Evolutionary conservation across 2,888 invertebrate genomes (phyloP), one percentile per base, ranked within the genome.

Genomic region (Crematogaster levior): DNA sequence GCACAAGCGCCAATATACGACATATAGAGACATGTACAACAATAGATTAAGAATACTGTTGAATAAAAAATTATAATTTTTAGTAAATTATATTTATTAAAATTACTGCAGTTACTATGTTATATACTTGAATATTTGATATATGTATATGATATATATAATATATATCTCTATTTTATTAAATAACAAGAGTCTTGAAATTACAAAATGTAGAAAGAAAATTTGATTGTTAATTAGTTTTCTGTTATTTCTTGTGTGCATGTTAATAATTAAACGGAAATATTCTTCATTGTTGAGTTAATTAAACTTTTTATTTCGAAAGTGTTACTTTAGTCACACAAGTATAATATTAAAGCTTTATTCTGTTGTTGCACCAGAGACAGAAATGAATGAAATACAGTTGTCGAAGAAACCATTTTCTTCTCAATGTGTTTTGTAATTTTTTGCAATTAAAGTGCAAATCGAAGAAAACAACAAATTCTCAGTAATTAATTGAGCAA

Each of bases 401-500:
- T n/a, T 34, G n/a, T n/a, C n/a, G n/a, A 48, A 48, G 4, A 68
- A 68, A n/a, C 12, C 7, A 48, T 30, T 48, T 21, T 9, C 48
- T 48, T 48, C 27, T 30, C n/a, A 48, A 30, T 21, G 48, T n/a
- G 48, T 27, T 48, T 12, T 15, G 48, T 34, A 34, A 48, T 21
- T 48, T 68, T 51, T 51, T 68, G 48, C 48, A 48, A 68, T 30
- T 48, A 48, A 46, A 48, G n/a, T n/a, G n/a, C n/a, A n/a, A n/a
- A 15, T 48, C 48, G 15, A 40, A 63, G 34, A 9, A 48, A 66
- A n/a, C 48, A 3, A 48, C 30, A 5, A n/a, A 51, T 21, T 34
- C 21, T 43, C 66, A 30, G n/a, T 30, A 66, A 68, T 68, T 68
- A 68, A 68, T 66, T n/a, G 12, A 30, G 15, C n/a, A 3, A 68